Percentiles rank a stretch among this genome's conserved stretches.
These are phyloP conservation scores for Epirrita christyi DNA, from an alignment of 2,888 invertebrate species.

Conservation along the genomic window DNA sequence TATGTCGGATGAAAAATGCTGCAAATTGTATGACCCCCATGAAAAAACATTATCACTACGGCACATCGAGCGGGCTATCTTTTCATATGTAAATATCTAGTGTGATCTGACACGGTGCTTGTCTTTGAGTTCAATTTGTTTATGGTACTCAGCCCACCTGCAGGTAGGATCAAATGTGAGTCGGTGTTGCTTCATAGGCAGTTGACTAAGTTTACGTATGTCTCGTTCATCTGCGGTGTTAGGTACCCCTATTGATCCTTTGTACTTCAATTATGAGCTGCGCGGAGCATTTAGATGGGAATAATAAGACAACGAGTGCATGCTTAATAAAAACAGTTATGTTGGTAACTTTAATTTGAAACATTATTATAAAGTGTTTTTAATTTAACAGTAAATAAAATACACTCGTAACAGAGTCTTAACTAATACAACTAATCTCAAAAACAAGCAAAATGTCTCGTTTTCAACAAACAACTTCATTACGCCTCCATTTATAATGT, in stretches of 20 bases:
- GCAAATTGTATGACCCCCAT: constrained; percentile 81
- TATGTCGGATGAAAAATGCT: constrained; percentile 78
- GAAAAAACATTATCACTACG: constrained; percentile 80
- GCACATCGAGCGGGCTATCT: constrained; percentile 66
- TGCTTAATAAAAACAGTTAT: background rate
- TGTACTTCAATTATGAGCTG: constrained; percentile 20
- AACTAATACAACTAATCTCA: no score
- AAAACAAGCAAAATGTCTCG: background rate
- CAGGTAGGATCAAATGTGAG: constrained; percentile 24
- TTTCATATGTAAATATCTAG: constrained; percentile 77
- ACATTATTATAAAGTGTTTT: no score
- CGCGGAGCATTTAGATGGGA: background rate
- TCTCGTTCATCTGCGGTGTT: constrained; percentile 21
- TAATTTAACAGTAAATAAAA: no score
- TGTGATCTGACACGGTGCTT: constrained; percentile 30
- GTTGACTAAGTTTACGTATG: constrained; percentile 24
- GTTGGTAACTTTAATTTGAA: no score
- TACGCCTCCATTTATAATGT: constrained; percentile 22
- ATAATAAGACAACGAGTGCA: no score
- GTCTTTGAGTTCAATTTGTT: constrained; percentile 38
- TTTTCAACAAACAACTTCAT: constrained; percentile 22
- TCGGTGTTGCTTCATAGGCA: constrained; percentile 18
- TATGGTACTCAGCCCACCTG: constrained; percentile 35
- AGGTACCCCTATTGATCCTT: constrained; percentile 17
- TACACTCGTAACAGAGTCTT: no score